Percentiles rank a stretch among this genome's conserved stretches.
phyloP scores from a whole-genome alignment of 2,888 invertebrate genomes.

The Caenorhabditis imperialis region DNA sequence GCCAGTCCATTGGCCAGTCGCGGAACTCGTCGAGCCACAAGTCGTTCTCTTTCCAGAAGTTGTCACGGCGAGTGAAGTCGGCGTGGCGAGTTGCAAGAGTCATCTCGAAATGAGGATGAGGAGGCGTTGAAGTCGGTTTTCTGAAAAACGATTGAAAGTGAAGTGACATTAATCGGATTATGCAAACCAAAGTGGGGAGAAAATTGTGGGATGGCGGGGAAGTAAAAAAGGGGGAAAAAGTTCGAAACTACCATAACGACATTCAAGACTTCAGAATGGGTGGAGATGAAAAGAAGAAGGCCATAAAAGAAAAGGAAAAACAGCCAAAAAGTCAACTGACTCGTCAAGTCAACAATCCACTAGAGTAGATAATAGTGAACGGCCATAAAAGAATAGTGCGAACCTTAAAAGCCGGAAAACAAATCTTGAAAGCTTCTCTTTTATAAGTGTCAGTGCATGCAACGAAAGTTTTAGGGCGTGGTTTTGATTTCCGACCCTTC shows the following conservation, averaged over 20 bases:
- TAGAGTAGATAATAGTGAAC: background rate
- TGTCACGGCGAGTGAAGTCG: slow-evolving; percentile 53
- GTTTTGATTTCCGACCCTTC: slow-evolving; percentile 30
- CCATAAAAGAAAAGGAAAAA: slow-evolving; percentile 6
- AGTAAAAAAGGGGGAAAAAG: slow-evolving; percentile 5
- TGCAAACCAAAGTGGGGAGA: slow-evolving; percentile 11
- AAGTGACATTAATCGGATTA: slow-evolving; percentile 18
- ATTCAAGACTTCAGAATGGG: background rate
- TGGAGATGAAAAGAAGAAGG: slow-evolving; percentile 3
- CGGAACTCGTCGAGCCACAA: slow-evolving; percentile 66
- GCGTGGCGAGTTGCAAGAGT: slow-evolving; percentile 60
- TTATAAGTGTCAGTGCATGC: slow-evolving; percentile 31
- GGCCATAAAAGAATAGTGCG: background rate
- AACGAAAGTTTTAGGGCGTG: slow-evolving; percentile 45
- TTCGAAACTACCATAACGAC: background rate
- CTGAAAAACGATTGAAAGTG: background rate
- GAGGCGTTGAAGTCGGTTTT: too few species aligned
- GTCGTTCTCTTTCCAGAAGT: slow-evolving; percentile 62
- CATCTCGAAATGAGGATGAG: too few species aligned
- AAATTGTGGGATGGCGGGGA: slow-evolving; percentile 6
- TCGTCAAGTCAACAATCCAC: background rate
- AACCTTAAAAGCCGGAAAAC: slow-evolving; percentile 40
- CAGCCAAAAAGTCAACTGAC: slow-evolving; percentile 5
- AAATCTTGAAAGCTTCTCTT: slow-evolving; percentile 39
- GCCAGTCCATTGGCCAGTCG: slow-evolving; percentile 76